These are phyloP conservation scores for Amblyjoppa fuscipennis DNA, from an alignment of 2,888 invertebrate genomes.

Conservation along the genomic window DNA sequence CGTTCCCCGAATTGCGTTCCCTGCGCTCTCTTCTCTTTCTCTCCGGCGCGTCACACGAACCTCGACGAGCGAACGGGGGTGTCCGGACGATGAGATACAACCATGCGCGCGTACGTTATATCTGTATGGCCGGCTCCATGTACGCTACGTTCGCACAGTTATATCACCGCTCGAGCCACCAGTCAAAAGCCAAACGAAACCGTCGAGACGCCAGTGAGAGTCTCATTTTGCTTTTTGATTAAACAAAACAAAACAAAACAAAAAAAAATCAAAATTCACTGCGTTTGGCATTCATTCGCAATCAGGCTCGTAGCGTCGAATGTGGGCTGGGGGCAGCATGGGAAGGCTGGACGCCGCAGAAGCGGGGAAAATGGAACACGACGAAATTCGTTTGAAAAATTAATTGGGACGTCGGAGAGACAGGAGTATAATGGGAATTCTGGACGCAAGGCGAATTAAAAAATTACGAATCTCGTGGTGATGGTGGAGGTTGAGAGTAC, in stretches of 20 bases:
- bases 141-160: constrained; percentile 46
- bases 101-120: not conserved
- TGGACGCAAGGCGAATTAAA: not conserved
- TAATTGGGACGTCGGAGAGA: not conserved
- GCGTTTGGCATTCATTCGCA: constrained; percentile 50
- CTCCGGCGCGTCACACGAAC: constrained; percentile 27
- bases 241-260: not conserved
- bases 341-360: not conserved
- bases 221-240: constrained; percentile 45
- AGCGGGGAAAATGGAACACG: not conserved
- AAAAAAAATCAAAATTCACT: constrained; percentile 53
- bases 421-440: not conserved
- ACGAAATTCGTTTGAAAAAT: not conserved
- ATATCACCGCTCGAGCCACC: constrained; percentile 54
- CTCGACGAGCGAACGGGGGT: constrained; percentile 44
- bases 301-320: constrained; percentile 7
- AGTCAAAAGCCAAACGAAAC: constrained; percentile 62
- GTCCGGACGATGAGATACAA: constrained; percentile 41
- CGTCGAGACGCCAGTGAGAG: constrained; percentile 26
- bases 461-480: not conserved
- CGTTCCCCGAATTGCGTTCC: not conserved
- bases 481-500: not conserved
- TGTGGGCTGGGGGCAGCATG: not conserved
- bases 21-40: constrained; percentile 10
- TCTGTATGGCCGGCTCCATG: constrained; percentile 4